Evolutionary conservation across 2,888 invertebrate species (phyloP).

Genomic region (Notodonta ziczac): DNA sequence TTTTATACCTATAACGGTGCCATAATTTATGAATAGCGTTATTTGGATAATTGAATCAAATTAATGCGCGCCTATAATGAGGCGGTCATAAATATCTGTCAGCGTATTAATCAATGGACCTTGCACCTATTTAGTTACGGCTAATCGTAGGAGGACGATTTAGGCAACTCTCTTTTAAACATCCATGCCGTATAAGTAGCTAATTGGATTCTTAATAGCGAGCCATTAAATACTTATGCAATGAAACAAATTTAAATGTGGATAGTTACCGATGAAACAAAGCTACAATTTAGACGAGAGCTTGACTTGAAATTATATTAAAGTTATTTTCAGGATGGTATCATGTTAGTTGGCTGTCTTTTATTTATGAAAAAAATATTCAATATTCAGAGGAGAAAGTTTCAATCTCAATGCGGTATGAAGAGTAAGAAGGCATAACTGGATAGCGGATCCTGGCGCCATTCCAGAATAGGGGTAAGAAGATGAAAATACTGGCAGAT

Average conservation of each 20-base stretch:
- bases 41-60: constrained; percentile 32
- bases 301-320: too few species aligned
- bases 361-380: constrained; percentile 3
- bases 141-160: not conserved
- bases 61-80: constrained; percentile 23
- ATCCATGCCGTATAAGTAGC: not conserved
- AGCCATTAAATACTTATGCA: too few species aligned
- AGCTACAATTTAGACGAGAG: too few species aligned
- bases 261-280: too few species aligned
- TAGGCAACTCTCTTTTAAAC: not conserved
- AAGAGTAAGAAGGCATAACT: constrained; percentile 16
- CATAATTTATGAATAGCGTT: constrained; percentile 1
- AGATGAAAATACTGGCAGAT: constrained; percentile 25
- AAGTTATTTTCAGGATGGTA: not conserved
- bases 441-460: constrained; percentile 26
- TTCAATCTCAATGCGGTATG: constrained; percentile 19
- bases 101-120: constrained; percentile 30
- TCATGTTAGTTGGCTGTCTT: not conserved
- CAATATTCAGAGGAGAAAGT: constrained; percentile 2
- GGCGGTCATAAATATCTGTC: constrained; percentile 31
- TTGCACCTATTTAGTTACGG: constrained; percentile 30
- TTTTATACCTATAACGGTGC: not conserved
- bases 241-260: too few species aligned
- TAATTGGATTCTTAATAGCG: not conserved
- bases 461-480: constrained; percentile 19